Evolutionary conservation across 2,888 invertebrate genomes (phyloP).

Genomic region (Theodoxus fluviatilis): DNA sequence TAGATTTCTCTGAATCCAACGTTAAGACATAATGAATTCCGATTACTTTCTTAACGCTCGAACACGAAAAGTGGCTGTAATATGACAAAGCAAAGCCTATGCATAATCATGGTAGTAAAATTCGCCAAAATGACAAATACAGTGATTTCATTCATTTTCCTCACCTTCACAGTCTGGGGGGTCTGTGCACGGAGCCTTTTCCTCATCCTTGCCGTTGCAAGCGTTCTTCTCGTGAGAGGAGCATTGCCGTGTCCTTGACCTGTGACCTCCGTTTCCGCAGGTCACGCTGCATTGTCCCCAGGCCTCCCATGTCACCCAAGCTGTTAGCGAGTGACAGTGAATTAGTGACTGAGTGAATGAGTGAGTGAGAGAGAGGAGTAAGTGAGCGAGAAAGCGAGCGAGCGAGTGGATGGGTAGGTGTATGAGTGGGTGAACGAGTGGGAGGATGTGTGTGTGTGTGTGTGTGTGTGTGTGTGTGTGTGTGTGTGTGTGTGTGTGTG

Average conservation of each 20-base stretch:
- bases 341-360: background rate
- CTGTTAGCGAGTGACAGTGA: background rate
- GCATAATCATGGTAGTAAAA: too few species aligned
- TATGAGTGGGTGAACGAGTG: background rate
- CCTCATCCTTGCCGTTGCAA: too few species aligned
- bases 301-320: background rate
- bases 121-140: too few species aligned
- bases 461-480: conserved; percentile 15
- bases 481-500: background rate
- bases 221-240: background rate
- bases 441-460: conserved; percentile 22
- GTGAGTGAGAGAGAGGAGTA: background rate
- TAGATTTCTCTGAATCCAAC: too few species aligned
- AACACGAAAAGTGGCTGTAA: too few species aligned
- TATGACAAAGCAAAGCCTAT: too few species aligned
- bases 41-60: too few species aligned
- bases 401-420: background rate
- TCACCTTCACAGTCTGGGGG: too few species aligned
- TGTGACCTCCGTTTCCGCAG: background rate
- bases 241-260: background rate
- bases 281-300: background rate
- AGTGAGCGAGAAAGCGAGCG: conserved; percentile 9
- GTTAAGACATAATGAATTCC: too few species aligned
- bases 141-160: too few species aligned
- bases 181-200: too few species aligned